A percentile compares a stretch with the other conserved stretches of the same genome.
Conservation (phyloP, 2,113 vertebrate genomes). For the Cnemophilus loriae region DNA sequence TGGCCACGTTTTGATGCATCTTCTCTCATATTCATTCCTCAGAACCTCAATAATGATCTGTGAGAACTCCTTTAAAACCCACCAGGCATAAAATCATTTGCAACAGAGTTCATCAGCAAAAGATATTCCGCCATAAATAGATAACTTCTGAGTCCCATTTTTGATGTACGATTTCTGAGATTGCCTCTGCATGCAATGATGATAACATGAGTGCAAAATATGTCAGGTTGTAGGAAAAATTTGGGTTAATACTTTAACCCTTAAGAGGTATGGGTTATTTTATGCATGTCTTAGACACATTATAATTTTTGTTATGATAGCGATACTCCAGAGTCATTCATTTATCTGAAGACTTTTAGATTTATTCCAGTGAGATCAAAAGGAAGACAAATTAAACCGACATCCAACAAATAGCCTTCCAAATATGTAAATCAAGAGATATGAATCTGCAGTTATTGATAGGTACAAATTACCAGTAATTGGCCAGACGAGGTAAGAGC, state of each 20-base stretch:
- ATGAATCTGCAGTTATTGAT: not conserved
- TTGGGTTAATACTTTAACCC: not conserved
- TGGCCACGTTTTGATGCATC: not conserved
- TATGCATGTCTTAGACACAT: not conserved
- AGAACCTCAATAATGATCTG: not conserved
- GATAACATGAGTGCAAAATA: not conserved
- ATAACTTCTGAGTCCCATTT: not conserved
- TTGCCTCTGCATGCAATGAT: not conserved
- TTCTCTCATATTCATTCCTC: not conserved
- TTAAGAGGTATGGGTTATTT: not conserved
- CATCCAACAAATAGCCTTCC: not conserved
- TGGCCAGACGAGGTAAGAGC: not conserved
- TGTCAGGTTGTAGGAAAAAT: not conserved
- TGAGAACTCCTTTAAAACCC: conserved; percentile 11
- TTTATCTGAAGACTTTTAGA: not conserved
- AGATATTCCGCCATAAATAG: conserved; percentile 1
- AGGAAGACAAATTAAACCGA: conserved; percentile 17
- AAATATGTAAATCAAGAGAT: conserved; percentile 8
- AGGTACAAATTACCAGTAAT: conserved; percentile 24
- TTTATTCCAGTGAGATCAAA: not conserved
- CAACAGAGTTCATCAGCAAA: not conserved
- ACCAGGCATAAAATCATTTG: conserved; percentile 31
- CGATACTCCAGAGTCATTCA: not conserved
- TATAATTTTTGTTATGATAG: not conserved
- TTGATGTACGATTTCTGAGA: not conserved